A percentile compares a stretch with the other conserved stretches of the same genome.
These are phyloP conservation scores for Amblyjoppa fuscipennis DNA, from an alignment of 2,888 invertebrate species.

Conservation along the genomic window DNA sequence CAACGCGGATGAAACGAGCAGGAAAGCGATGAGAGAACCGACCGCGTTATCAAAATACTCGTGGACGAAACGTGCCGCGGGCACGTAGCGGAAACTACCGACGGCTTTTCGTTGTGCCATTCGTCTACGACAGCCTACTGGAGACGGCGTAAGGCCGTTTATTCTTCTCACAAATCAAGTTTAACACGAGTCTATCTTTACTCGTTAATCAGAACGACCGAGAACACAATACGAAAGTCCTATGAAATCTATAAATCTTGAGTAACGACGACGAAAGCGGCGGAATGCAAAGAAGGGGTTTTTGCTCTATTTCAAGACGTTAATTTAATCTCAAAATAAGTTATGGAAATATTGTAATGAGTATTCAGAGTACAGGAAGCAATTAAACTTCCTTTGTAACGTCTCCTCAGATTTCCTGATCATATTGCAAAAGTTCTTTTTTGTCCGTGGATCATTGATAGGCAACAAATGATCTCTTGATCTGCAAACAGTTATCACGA, in stretches of 20 bases:
- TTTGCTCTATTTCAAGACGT: too few species aligned
- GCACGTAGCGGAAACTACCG: conserved; percentile 72
- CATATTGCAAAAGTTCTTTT: too few species aligned
- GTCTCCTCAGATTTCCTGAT: too few species aligned
- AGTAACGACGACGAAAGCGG: neutral
- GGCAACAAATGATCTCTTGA: neutral
- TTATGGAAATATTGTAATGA: too few species aligned
- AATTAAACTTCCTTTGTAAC: too few species aligned
- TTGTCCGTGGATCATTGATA: neutral
- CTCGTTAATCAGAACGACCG: neutral
- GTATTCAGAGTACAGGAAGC: too few species aligned
- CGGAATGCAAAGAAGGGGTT: too few species aligned
- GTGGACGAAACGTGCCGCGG: conserved; percentile 75
- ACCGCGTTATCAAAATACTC: conserved; percentile 82
- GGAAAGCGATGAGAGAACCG: conserved; percentile 49
- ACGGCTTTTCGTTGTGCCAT: neutral
- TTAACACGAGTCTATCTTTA: neutral
- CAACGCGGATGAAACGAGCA: conserved; percentile 65
- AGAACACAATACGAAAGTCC: neutral
- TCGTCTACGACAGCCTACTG: neutral
- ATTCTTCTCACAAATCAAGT: neutral
- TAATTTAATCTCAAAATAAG: too few species aligned
- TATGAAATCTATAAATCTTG: neutral
- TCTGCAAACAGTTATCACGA: neutral
- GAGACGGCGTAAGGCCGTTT: neutral